Evolutionary conservation across 1,140 invertebrate species (phyloP).

Genomic region (Sinonovacula constricta): DNA sequence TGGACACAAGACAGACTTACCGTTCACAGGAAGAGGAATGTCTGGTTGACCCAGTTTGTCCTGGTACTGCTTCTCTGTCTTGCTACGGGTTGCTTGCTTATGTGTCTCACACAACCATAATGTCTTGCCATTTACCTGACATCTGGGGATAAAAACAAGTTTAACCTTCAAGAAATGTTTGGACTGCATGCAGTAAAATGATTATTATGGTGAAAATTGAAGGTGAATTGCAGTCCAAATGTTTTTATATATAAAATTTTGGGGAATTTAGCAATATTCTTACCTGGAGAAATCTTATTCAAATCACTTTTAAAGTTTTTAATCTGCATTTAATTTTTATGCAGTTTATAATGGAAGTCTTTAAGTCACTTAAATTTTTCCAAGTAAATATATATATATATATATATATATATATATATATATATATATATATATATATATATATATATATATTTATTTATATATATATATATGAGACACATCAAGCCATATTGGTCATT

Average conservation of each 20-base stretch:
- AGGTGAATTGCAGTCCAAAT: not conserved
- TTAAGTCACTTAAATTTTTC: too few species aligned
- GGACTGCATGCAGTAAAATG: not conserved
- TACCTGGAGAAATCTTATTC: not conserved
- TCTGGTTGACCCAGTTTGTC: conserved; percentile 33
- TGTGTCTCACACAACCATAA: conserved; percentile 69
- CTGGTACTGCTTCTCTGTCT: conserved; percentile 56
- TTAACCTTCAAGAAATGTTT: not conserved
- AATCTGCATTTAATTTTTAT: too few species aligned
- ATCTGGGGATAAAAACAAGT: conserved; percentile 48
- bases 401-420: too few species aligned
- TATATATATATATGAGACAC: too few species aligned
- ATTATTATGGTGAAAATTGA: not conserved
- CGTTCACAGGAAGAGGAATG: conserved; percentile 20
- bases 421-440: too few species aligned
- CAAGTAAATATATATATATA: too few species aligned
- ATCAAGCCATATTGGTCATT: too few species aligned
- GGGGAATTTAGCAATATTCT: not conserved
- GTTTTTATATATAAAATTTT: not conserved
- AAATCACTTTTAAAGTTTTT: too few species aligned
- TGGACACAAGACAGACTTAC: too few species aligned
- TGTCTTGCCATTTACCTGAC: conserved; percentile 70
- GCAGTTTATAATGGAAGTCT: too few species aligned
- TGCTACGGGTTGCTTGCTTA: conserved; percentile 52
- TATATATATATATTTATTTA: too few species aligned